A percentile compares a stretch with the other conserved stretches of the same genome.
Conservation (phyloP, 92 coral and sea anemone species). For the Epizoanthus illoricatus region DNA sequence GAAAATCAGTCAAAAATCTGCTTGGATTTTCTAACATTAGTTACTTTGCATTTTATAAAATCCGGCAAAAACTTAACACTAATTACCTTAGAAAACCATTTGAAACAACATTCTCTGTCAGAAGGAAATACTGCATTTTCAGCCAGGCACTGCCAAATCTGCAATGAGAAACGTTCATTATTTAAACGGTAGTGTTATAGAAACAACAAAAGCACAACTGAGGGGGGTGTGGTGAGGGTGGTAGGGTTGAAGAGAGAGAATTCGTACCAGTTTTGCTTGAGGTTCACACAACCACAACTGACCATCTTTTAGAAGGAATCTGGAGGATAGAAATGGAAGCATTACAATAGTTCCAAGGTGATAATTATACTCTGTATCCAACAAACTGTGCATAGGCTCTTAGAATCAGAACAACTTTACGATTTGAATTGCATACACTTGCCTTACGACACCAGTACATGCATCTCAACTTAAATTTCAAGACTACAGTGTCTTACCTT, state of each 20-base stretch:
- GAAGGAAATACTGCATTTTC: slow-evolving; percentile 91
- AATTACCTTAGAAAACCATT: slow-evolving; percentile 98
- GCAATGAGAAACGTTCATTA: background rate
- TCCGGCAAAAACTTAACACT: background rate
- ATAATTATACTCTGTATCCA: too few relatives aligned
- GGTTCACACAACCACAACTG: slow-evolving; percentile 96
- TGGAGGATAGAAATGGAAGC: slow-evolving; percentile 8
- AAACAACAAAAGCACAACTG: background rate
- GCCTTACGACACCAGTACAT: too few relatives aligned
- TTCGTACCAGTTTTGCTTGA: slow-evolving; percentile 92
- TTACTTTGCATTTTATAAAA: background rate
- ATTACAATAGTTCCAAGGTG: too few relatives aligned
- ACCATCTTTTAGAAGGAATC: slow-evolving; percentile 97
- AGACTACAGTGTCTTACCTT: slow-evolving; percentile 43
- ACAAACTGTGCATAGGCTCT: too few relatives aligned
- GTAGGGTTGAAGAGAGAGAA: background rate
- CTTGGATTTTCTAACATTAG: background rate
- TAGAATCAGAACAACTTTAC: too few relatives aligned
- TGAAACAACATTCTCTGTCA: slow-evolving; percentile 95
- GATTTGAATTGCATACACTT: too few relatives aligned
- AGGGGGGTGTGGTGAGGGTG: background rate
- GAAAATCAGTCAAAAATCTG: background rate
- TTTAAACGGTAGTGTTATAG: background rate
- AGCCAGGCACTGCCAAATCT: slow-evolving; percentile 98
- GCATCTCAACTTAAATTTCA: background rate